Base-by-base conservation (phyloP, 1,140 invertebrate genomes). In the Pinna nobilis region DNA sequence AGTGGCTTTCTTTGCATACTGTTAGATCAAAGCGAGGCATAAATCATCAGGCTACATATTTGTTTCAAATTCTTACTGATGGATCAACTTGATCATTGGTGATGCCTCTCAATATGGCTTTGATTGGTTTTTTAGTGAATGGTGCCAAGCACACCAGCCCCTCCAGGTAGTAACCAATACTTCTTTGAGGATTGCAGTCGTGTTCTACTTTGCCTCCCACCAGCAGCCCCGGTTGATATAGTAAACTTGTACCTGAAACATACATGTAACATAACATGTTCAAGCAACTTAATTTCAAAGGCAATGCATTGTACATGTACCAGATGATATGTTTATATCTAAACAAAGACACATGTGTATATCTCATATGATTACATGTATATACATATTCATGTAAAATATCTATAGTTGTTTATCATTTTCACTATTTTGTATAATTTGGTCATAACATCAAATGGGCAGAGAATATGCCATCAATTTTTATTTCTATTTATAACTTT, bases 101-200 rank as follows among this genome's bases (percentile, higher is more conserved):
- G 0, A 99, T 92, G 15, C 98, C 98, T 86, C 90, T 92, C 0
- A 99, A 88, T 9, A 93, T 95, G 13, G 93, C 92, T 83, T 95
- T 91, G 2, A 99, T 65, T 3, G 96, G 93, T 82, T 93, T 93
- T 90, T 99, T 99, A 87, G 96, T 98, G 89, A 99, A 99, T 23
- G 97, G 96, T 18, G 95, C 97, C 47, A 99, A 83, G 50, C 94
- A 94, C 72, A 99, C 90, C 0, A 99, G 84, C 9, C 93, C 92
- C 91, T 99, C 97, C 76, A 99, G 90, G 87, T 96, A 99, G 89
- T 99, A 99, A 81, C 93, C 93, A 82, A 98, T 94, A 33, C 94
- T 93, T 85, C 96, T 90, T 81, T 94, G 91, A 28, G 92, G 88
- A 78, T 93, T 94, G 88, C 98, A 99, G 64, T 95, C 94, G 89